Evolutionary conservation across 2,797 vertebrate species (phyloP).

Genomic region (Labeo calbasu): DNA sequence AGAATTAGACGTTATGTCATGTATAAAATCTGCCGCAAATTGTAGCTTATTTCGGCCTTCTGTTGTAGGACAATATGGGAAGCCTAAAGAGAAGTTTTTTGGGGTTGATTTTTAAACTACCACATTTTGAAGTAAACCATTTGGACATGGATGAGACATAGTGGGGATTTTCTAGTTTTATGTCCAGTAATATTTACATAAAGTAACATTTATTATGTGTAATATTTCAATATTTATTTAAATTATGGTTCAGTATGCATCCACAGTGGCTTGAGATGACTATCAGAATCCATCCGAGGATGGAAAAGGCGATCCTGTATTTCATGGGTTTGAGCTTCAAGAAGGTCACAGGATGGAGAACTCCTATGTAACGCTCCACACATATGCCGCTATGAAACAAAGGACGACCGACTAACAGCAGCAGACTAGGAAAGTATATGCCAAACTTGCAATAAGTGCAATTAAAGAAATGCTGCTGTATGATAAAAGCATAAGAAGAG

Average conservation of each 20-base stretch:
- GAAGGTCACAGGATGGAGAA: slow-evolving; percentile 23
- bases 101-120: no score
- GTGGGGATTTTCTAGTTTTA: background rate
- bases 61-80: no score
- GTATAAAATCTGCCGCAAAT: background rate
- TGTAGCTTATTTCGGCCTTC: background rate
- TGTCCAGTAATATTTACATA: background rate
- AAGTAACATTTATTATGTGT: background rate
- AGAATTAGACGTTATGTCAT: background rate
- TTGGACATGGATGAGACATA: no score
- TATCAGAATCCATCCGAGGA: slow-evolving; percentile 9
- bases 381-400: slow-evolving; percentile 23
- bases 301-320: background rate
- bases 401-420: slow-evolving; percentile 16
- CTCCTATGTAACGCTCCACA: slow-evolving; percentile 23
- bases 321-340: slow-evolving; percentile 34
- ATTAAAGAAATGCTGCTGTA: slow-evolving; percentile 22
- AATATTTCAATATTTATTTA: background rate
- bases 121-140: no score
- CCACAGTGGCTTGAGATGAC: background rate
- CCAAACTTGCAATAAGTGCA: background rate
- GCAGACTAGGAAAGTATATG: background rate
- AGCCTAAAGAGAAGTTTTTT: no score
- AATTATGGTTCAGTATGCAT: background rate
- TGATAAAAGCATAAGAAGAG: background rate